These are phyloP conservation scores for Schizopygopsis malacanthus DNA, from an alignment of 2,797 vertebrate genomes.

Conservation along the genomic window DNA sequence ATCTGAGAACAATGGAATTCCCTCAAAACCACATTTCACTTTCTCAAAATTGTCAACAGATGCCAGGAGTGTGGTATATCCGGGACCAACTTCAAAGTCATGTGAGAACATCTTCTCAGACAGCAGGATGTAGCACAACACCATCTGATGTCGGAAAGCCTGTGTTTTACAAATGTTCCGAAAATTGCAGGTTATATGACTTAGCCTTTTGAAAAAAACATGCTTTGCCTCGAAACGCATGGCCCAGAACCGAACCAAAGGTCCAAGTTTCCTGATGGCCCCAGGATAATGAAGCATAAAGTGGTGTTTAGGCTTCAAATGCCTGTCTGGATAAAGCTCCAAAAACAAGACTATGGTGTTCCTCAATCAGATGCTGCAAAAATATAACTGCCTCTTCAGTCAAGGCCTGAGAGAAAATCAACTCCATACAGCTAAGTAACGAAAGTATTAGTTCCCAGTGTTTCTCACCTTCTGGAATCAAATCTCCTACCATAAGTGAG, in stretches of 20 bases:
- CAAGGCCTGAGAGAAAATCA: slow-evolving; percentile 6
- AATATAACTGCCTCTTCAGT: background rate
- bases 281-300: slow-evolving; percentile 47
- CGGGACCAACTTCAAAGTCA: too few relatives aligned
- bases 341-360: background rate
- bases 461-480: background rate
- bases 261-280: slow-evolving; percentile 2
- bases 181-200: slow-evolving; percentile 39
- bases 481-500: background rate
- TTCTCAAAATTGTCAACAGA: too few relatives aligned
- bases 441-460: background rate
- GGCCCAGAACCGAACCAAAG: background rate
- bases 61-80: too few relatives aligned
- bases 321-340: slow-evolving; percentile 30
- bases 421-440: background rate
- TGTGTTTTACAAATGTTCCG: slow-evolving; percentile 41
- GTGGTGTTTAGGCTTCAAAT: slow-evolving; percentile 42
- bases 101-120: too few relatives aligned
- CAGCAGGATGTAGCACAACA: too few relatives aligned
- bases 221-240: background rate
- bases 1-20: too few relatives aligned
- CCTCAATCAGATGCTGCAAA: background rate
- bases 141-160: background rate
- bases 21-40: too few relatives aligned
- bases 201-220: background rate